Percentiles rank a stretch among this genome's conserved stretches.
Conservation (phyloP, 2,888 invertebrate genomes). For the Pantelozetes paolii region DNA sequence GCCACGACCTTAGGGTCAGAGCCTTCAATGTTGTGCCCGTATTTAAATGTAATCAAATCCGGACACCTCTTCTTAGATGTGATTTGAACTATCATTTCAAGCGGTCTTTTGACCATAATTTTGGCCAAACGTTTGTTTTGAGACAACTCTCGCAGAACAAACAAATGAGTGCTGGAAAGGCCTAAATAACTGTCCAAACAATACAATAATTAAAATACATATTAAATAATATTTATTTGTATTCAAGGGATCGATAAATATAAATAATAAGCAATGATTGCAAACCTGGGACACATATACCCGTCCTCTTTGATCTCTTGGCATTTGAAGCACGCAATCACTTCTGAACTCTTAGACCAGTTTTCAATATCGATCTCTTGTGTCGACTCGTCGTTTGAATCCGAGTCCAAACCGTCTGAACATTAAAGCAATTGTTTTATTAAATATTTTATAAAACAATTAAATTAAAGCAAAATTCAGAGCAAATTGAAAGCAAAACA, state of each 20-base stretch:
- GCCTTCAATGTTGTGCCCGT: conserved; percentile 59
- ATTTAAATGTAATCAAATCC: conserved; percentile 94
- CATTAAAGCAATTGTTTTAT: conserved; percentile 7
- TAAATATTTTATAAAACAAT: background rate
- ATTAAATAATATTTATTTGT: conserved; percentile 36
- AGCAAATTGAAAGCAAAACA: no score
- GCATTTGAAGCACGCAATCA: conserved; percentile 81
- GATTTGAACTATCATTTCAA: conserved; percentile 91
- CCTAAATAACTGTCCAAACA: conserved; percentile 66
- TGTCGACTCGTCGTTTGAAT: conserved; percentile 55
- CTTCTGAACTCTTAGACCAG: conserved; percentile 75
- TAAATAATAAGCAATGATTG: background rate
- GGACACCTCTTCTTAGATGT: conserved; percentile 93
- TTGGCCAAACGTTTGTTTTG: conserved; percentile 73
- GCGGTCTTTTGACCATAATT: conserved; percentile 77
- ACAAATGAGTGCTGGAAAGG: conserved; percentile 77
- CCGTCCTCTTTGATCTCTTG: conserved; percentile 87
- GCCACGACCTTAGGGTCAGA: conserved; percentile 45
- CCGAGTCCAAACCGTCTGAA: conserved; percentile 46
- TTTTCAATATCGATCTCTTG: conserved; percentile 68
- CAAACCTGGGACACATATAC: conserved; percentile 70
- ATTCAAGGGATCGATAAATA: background rate
- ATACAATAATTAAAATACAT: background rate
- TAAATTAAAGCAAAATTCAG: background rate
- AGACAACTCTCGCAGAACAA: conserved; percentile 69